Conservation (phyloP, 2,888 invertebrate genomes). For the Ethmia dodecea region DNA sequence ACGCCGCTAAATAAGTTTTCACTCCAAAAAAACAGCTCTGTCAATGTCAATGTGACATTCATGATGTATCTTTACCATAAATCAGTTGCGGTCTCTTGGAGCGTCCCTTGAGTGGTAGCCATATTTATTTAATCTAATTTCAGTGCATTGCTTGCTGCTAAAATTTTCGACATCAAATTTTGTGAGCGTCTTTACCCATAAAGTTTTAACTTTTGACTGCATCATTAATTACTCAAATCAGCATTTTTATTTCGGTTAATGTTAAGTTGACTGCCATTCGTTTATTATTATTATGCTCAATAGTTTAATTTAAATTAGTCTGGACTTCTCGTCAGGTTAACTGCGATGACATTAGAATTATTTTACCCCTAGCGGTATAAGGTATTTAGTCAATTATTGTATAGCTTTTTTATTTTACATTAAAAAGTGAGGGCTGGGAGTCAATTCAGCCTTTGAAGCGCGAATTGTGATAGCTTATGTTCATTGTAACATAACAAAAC, state of each 20-base stretch:
- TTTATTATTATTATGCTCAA: constrained; percentile 72
- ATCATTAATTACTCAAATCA: constrained; percentile 63
- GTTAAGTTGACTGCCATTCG: constrained; percentile 66
- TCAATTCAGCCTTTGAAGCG: constrained; percentile 40
- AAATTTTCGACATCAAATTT: too few species aligned
- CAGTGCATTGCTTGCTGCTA: too few species aligned
- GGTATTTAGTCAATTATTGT: constrained; percentile 76
- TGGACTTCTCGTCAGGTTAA: constrained; percentile 31
- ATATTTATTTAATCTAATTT: too few species aligned
- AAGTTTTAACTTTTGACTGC: constrained; percentile 49
- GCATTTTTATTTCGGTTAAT: constrained; percentile 53
- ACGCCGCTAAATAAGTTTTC: too few species aligned
- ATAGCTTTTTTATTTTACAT: constrained; percentile 54
- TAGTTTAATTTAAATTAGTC: constrained; percentile 42
- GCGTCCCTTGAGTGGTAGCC: too few species aligned
- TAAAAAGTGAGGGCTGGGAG: constrained; percentile 44
- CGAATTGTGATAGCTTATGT: constrained; percentile 44
- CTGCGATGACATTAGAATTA: constrained; percentile 61
- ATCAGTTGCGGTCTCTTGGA: too few species aligned
- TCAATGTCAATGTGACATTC: too few species aligned
- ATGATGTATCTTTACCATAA: too few species aligned
- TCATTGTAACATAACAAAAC: constrained; percentile 5
- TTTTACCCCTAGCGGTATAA: constrained; percentile 60
- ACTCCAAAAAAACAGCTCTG: too few species aligned
- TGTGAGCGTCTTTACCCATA: too few species aligned